These are phyloP conservation scores for Lepus timidus DNA, from an alignment of 2,113 vertebrate species.

Conservation along the genomic window DNA sequence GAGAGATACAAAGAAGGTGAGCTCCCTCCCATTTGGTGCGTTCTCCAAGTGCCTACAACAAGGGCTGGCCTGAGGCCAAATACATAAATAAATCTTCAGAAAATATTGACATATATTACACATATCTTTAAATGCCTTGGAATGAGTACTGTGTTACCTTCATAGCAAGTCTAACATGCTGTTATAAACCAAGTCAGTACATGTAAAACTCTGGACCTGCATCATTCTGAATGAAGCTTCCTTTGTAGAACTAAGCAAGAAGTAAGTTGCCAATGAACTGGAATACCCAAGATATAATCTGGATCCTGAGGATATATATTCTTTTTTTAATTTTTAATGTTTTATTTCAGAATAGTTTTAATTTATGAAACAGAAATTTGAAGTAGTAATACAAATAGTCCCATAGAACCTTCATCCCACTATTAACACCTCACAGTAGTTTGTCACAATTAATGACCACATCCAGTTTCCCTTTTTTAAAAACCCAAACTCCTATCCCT, in stretches of 20 bases:
- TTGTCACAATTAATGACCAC: no score
- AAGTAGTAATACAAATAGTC: no score
- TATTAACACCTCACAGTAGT: no score
- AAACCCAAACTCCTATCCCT: no score
- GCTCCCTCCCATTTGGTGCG: no score
- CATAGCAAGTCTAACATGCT: not conserved
- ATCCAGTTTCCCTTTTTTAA: no score
- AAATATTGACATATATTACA: conserved; percentile 29
- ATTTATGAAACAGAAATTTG: no score
- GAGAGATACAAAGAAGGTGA: no score
- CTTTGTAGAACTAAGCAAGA: conserved; percentile 30
- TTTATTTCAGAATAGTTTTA: no score
- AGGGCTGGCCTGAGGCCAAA: no score
- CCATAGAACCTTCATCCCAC: no score
- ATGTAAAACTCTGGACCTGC: not conserved
- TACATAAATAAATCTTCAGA: not conserved
- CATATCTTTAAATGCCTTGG: not conserved
- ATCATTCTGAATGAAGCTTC: not conserved
- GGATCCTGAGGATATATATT: not conserved
- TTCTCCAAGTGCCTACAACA: no score
- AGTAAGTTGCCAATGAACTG: not conserved
- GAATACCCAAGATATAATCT: conserved; percentile 1
- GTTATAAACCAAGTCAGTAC: not conserved
- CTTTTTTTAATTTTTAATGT: not conserved
- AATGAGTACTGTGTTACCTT: not conserved